Evolutionary conservation across 2,113 vertebrate species (phyloP).

Genomic region (Phylloscopus trochilus): DNA sequence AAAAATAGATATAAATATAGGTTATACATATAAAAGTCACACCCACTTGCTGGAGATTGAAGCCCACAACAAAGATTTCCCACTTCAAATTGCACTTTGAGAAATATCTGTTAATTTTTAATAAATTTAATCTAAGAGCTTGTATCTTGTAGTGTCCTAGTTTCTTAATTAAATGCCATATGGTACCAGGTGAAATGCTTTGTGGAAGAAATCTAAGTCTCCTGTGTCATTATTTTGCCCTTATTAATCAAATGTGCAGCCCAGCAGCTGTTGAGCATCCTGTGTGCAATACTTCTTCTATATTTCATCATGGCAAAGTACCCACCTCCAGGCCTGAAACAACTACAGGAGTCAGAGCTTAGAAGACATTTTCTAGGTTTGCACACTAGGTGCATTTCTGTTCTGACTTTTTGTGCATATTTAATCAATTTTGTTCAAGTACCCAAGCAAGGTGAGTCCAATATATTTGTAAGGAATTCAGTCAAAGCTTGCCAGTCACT

Average conservation of each 20-base stretch:
- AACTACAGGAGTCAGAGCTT: background rate
- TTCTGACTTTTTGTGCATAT: background rate
- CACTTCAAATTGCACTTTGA: background rate
- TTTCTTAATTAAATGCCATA: constrained; percentile 35
- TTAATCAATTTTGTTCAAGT: background rate
- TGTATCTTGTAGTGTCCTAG: background rate
- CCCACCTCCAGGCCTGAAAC: background rate
- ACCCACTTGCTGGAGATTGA: background rate
- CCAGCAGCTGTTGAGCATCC: background rate
- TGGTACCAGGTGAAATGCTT: constrained; percentile 17
- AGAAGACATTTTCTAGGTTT: background rate
- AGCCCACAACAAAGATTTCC: background rate
- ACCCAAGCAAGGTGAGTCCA: background rate
- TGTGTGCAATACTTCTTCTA: background rate
- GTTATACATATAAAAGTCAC: background rate
- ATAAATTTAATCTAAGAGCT: background rate
- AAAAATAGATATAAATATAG: background rate
- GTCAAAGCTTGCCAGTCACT: background rate
- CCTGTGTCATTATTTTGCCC: background rate
- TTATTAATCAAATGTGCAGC: background rate
- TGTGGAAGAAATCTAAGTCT: background rate
- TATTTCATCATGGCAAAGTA: background rate
- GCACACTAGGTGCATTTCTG: background rate
- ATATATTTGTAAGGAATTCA: background rate
- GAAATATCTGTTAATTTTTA: background rate